Evolutionary conservation across 2,888 invertebrate genomes (phyloP).

Genomic region (Tillus elongatus): DNA sequence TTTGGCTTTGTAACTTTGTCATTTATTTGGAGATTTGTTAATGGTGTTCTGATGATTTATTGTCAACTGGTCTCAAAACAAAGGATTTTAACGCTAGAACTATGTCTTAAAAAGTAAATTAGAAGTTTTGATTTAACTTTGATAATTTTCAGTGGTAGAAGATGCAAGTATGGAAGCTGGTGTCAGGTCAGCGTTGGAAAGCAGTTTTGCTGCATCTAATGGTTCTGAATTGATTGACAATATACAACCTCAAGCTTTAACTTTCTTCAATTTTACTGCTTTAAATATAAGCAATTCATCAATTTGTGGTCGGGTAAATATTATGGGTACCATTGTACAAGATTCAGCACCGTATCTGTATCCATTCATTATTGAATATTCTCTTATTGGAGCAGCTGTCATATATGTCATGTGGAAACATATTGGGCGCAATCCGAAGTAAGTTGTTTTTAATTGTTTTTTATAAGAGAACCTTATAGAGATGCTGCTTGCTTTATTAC

Average conservation of each 20-base stretch:
- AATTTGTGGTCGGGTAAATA: slow-evolving; percentile 73
- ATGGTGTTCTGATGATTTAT: no score
- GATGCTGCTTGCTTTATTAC: no score
- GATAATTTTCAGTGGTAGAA: slow-evolving; percentile 26
- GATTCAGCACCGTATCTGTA: slow-evolving; percentile 92
- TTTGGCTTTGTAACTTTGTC: no score
- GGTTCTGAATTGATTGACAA: slow-evolving; percentile 33
- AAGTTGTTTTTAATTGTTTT: slow-evolving; percentile 25
- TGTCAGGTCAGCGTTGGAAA: background rate
- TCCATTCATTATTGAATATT: slow-evolving; percentile 94
- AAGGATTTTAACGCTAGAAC: no score
- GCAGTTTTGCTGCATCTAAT: slow-evolving; percentile 20
- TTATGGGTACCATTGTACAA: slow-evolving; percentile 87
- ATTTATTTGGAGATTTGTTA: no score
- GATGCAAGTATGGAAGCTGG: slow-evolving; percentile 21
- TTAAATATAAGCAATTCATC: slow-evolving; percentile 47
- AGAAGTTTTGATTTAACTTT: no score
- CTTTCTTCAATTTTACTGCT: slow-evolving; percentile 33
- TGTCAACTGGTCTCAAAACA: no score
- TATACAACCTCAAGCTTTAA: slow-evolving; percentile 35
- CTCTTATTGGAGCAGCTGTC: slow-evolving; percentile 88
- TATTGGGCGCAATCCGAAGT: slow-evolving; percentile 81
- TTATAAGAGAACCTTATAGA: background rate
- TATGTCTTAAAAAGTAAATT: no score
- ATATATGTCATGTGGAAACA: slow-evolving; percentile 96